Percentiles rank a stretch among this genome's conserved stretches.
Conservation (phyloP, 2,797 vertebrate species). For the Poeciliopsis turneri region DNA sequence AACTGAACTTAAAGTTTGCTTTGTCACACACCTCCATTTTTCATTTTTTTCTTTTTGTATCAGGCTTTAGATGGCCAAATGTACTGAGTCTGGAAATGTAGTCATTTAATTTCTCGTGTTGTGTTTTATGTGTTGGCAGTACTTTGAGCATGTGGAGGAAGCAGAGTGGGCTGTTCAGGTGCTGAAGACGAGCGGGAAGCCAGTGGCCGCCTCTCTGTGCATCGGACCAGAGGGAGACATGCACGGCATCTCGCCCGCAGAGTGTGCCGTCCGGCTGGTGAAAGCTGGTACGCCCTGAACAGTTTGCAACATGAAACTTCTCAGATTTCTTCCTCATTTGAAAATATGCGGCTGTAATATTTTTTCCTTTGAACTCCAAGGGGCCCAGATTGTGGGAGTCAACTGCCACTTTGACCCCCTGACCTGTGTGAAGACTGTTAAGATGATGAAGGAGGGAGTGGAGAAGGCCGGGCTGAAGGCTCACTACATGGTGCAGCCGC, state of each 20-base stretch:
- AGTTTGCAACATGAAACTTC: not conserved
- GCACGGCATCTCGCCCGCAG: conserved; percentile 85
- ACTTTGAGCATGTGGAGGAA: conserved; percentile 97
- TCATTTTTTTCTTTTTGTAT: not conserved
- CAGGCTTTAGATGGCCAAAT: not conserved
- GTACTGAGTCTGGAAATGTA: not conserved
- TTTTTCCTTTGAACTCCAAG: conserved; percentile 64
- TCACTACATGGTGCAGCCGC: conserved; percentile 91
- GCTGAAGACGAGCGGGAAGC: conserved; percentile 90
- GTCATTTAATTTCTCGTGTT: not conserved
- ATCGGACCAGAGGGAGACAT: conserved; percentile 94
- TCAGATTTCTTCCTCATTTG: not conserved
- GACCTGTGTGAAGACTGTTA: conserved; percentile 84
- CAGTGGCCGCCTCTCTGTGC: conserved; percentile 90
- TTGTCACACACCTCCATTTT: not conserved
- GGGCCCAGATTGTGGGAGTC: conserved; percentile 91
- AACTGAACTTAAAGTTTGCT: not conserved
- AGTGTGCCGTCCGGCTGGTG: conserved; percentile 90
- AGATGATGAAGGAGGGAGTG: conserved; percentile 87
- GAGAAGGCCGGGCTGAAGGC: conserved; percentile 89
- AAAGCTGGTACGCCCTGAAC: conserved; percentile 84
- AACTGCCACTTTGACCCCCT: conserved; percentile 97
- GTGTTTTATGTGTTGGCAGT: conserved; percentile 76
- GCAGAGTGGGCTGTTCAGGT: conserved; percentile 94
- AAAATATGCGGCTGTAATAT: not conserved